Base-by-base conservation (phyloP, 2,888 invertebrate species). In the Dicyrtoma fusca region DNA sequence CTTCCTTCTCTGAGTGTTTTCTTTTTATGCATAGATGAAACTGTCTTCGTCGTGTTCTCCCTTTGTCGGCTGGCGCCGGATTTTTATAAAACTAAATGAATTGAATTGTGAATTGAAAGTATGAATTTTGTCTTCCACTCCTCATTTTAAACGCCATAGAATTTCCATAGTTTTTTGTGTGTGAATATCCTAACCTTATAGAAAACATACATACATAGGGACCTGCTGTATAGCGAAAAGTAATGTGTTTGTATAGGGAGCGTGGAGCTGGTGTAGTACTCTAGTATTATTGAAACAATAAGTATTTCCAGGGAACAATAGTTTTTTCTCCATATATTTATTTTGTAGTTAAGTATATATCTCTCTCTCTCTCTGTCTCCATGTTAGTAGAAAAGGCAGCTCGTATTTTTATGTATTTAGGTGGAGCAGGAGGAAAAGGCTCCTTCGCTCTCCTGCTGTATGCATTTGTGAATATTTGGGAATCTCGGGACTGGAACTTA, bases 1-100 rank as follows among this genome's bases (percentile, higher is more conserved):
- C 79, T 79, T 79, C 79, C 79, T 79, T 77, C 76, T 78, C 78
- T 76, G 77, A 79, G 79, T 79, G 79, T 79, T 79, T 79, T 79
- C 77, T 79, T 79, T 79, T 79, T 77, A 79, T 79, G 79, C 79
- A 77, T 74, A 77, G 79, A 79, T 79, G 79, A 79, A 79, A 79
- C 77, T 79, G 79, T 79, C 79, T 77, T 77, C 45, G 34, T 66
- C 68, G 61, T 63, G 71, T 71, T 69, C 73, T 75, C 72, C 69
- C 71, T 77, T 70, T 72, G 74, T 75, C 72, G 75, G 73, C 74
- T 75, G 71, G 71, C 74, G 72, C 72, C 74, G 73, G 75, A 75
- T 76, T 76, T 76, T 77, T 74, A 77, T 77, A 76, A 76, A 77
- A 79, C 74, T 74, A 77, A 79, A 79, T 77, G 77, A 77, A 79